Evolutionary conservation across 2,113 vertebrate genomes (phyloP).

Genomic region (Anarhynchus alexandrinus): DNA sequence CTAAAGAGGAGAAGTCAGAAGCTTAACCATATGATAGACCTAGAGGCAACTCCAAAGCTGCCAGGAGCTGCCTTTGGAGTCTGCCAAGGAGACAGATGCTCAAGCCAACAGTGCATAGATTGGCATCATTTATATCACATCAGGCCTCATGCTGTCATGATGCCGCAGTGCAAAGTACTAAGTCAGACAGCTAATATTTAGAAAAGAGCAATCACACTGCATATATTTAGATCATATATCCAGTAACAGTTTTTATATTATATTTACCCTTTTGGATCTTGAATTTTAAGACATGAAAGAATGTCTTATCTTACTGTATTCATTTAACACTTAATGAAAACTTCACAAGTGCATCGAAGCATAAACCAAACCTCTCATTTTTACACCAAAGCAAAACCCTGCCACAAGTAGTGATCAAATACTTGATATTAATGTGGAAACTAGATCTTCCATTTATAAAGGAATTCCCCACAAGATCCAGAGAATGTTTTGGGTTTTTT

Average conservation of each 20-base stretch:
- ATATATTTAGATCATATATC: not conserved
- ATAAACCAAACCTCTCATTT: not conserved
- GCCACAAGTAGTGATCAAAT: not conserved
- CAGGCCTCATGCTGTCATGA: conserved; percentile 29
- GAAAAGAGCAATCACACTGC: conserved; percentile 6
- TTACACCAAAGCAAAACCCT: not conserved
- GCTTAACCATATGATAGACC: conserved; percentile 59
- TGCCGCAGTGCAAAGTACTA: not conserved
- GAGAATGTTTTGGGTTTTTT: rapidly evolving
- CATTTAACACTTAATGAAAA: not conserved
- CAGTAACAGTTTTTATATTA: not conserved
- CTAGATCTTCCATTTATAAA: not conserved
- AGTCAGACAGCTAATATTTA: conserved; percentile 37
- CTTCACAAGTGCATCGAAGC: rapidly evolving
- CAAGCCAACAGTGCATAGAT: conserved; percentile 59
- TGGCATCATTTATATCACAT: conserved; percentile 62
- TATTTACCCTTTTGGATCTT: not conserved
- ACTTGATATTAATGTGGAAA: not conserved
- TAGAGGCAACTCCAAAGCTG: conserved; percentile 59
- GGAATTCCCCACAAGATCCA: not conserved
- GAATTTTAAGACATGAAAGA: not conserved
- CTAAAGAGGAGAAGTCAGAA: conserved; percentile 59
- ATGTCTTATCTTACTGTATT: not conserved
- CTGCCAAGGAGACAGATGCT: conserved; percentile 69
- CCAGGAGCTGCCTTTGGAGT: conserved; percentile 49